Conservation (phyloP, 2,797 vertebrate species). For the Fratercula arctica region DNA sequence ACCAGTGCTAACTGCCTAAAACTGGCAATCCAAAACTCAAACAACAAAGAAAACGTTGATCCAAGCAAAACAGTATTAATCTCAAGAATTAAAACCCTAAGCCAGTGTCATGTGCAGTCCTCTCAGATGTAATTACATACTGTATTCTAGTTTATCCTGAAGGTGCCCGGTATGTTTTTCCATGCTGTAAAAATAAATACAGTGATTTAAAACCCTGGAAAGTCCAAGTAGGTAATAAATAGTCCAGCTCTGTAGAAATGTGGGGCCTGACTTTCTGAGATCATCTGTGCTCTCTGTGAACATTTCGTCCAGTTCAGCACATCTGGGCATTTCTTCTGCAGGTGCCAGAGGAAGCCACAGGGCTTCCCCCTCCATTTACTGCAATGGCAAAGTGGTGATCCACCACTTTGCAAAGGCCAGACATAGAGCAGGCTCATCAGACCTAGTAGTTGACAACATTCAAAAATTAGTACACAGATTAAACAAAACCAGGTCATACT, state of each 20-base stretch:
- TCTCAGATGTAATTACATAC: slow-evolving; percentile 2
- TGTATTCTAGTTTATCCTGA: slow-evolving; percentile 23
- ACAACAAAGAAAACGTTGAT: background rate
- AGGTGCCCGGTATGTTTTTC: slow-evolving; percentile 9
- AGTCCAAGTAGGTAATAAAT: background rate
- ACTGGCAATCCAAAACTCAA: slow-evolving; percentile 61
- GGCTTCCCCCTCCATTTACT: background rate
- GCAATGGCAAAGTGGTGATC: background rate
- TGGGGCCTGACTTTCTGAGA: background rate
- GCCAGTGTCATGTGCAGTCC: slow-evolving; percentile 14
- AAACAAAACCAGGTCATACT: background rate
- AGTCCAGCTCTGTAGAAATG: background rate
- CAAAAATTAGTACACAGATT: background rate
- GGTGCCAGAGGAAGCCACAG: background rate
- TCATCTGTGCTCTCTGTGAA: background rate
- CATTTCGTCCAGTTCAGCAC: background rate
- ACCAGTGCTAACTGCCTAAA: slow-evolving; percentile 58
- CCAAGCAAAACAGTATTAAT: slow-evolving; percentile 52
- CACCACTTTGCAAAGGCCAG: background rate
- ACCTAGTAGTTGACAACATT: background rate
- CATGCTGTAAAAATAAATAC: slow-evolving; percentile 20
- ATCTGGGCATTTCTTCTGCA: background rate
- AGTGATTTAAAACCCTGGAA: slow-evolving; percentile 17
- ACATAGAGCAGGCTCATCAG: background rate
- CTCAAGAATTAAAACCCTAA: slow-evolving; percentile 60